These are phyloP conservation scores for Nothobranchius furzeri DNA, from an alignment of 2,113 vertebrate species.

Conservation along the genomic window DNA sequence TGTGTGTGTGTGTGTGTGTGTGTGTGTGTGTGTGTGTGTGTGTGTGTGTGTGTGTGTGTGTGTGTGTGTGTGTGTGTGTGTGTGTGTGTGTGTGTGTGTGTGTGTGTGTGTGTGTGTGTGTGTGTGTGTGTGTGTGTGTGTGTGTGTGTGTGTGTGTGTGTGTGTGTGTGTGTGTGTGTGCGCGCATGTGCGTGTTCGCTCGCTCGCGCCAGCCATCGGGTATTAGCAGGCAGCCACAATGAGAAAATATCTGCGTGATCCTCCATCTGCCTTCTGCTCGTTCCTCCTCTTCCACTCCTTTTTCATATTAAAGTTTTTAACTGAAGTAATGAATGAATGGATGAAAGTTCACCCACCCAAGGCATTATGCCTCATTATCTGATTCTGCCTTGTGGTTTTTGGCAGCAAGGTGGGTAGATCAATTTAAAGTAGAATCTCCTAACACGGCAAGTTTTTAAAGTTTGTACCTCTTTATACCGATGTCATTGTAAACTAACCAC, in stretches of 20 bases:
- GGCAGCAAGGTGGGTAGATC: too few species aligned
- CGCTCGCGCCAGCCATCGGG: slow-evolving; percentile 9
- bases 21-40: slow-evolving; percentile 14
- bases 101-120: slow-evolving; percentile 19
- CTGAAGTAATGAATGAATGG: background rate
- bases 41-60: slow-evolving; percentile 11
- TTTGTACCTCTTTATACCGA: background rate
- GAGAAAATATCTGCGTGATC: background rate
- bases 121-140: too few species aligned
- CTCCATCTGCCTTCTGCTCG: slow-evolving; percentile 5
- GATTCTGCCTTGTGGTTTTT: too few species aligned
- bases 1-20: background rate
- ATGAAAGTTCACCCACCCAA: too few species aligned
- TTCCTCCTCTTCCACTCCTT: background rate
- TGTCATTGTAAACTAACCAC: background rate
- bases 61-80: background rate
- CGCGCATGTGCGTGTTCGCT: slow-evolving; percentile 1
- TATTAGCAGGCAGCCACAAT: slow-evolving; percentile 19
- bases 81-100: slow-evolving; percentile 2
- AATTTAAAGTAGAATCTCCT: background rate
- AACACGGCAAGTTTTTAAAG: background rate
- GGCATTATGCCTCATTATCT: too few species aligned
- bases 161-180: slow-evolving; percentile 5
- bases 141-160: too few species aligned
- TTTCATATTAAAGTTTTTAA: background rate